phyloP scores from a whole-genome alignment of 2,888 invertebrate genomes.

The Macrophya alboannulata region DNA sequence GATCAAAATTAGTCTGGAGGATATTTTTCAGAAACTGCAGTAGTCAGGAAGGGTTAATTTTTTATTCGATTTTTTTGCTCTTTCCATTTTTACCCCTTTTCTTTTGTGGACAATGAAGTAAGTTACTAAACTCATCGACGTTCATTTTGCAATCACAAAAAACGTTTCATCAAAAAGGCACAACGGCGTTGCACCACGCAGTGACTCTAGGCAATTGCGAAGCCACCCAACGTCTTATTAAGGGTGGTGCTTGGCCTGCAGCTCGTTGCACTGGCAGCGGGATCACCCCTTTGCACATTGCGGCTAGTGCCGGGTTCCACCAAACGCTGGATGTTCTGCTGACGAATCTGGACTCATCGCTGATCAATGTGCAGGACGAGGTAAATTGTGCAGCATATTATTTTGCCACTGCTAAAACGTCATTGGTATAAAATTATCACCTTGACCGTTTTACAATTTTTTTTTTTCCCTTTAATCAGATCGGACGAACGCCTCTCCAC shows the following conservation, averaged over 20 bases:
- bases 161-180: slow-evolving; percentile 63
- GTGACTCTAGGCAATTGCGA: slow-evolving; percentile 74
- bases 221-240: slow-evolving; percentile 74
- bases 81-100: background rate
- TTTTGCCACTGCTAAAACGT: no score
- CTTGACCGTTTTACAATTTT: background rate
- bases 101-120: background rate
- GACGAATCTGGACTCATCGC: slow-evolving; percentile 48
- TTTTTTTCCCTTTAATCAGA: slow-evolving; percentile 56
- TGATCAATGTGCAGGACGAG: slow-evolving; percentile 63
- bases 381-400: slow-evolving; percentile 55
- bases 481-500: slow-evolving; percentile 81
- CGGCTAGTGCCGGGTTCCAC: slow-evolving; percentile 73
- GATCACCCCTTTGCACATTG: slow-evolving; percentile 78
- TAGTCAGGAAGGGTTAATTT: background rate
- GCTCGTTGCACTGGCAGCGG: slow-evolving; percentile 68
- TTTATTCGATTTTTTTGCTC: background rate
- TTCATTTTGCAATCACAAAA: background rate
- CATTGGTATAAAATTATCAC: background rate
- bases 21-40: slow-evolving; percentile 53
- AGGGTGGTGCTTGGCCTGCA: slow-evolving; percentile 74
- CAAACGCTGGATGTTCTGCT: slow-evolving; percentile 66
- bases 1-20: background rate
- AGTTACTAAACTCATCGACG: background rate
- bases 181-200: slow-evolving; percentile 78